A percentile compares a stretch with the other conserved stretches of the same genome.
Evolutionary conservation across 1,140 invertebrate genomes (phyloP).

Genomic region (Maconellicoccus hirsutus): DNA sequence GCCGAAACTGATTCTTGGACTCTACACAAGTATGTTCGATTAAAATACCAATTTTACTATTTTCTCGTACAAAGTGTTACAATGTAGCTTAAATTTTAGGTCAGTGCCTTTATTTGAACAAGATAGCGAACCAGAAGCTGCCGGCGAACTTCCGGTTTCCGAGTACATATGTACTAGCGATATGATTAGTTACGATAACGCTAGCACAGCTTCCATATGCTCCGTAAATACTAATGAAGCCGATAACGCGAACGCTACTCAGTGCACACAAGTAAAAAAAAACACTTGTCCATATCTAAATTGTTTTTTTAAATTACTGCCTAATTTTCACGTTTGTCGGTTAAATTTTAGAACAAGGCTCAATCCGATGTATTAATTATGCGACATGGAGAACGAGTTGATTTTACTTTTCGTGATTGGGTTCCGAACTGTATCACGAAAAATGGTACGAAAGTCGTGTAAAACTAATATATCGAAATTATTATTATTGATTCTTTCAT

Average conservation of each 20-base stretch:
- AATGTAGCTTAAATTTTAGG: constrained; percentile 15
- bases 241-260: background rate
- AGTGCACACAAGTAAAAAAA: background rate
- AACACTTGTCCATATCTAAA: background rate
- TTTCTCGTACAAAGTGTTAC: background rate
- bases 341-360: constrained; percentile 17
- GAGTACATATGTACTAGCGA: background rate
- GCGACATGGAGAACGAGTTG: constrained; percentile 77
- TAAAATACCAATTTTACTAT: background rate
- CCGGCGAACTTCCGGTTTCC: background rate
- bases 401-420: constrained; percentile 85
- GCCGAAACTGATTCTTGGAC: constrained; percentile 86
- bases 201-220: background rate
- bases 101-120: constrained; percentile 23
- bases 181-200: background rate
- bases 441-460: constrained; percentile 40
- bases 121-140: background rate
- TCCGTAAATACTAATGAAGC: background rate
- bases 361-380: constrained; percentile 52
- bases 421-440: constrained; percentile 75
- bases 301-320: too few relatives aligned
- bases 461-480: too few relatives aligned
- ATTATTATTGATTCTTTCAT: background rate
- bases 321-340: constrained; percentile 17
- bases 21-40: constrained; percentile 47